These are phyloP conservation scores for Philereme vetulata DNA, from an alignment of 2,888 invertebrate genomes.

Conservation along the genomic window DNA sequence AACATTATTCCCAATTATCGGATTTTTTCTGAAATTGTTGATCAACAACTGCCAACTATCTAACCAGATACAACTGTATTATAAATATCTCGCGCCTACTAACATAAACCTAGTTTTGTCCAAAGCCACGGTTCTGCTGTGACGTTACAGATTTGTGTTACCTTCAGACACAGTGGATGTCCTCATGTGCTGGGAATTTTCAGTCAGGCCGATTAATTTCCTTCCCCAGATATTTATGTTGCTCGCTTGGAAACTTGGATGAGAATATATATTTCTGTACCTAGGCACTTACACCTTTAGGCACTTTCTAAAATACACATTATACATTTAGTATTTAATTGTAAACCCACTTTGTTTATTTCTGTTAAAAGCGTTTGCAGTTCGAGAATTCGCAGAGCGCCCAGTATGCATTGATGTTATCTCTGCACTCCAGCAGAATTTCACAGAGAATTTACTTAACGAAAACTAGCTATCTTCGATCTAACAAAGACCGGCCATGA, in stretches of 20 bases:
- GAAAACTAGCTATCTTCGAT: constrained; percentile 58
- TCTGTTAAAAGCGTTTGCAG: background rate
- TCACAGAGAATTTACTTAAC: constrained; percentile 55
- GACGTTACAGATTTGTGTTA: constrained; percentile 15
- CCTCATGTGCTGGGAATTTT: constrained; percentile 19
- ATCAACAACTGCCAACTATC: too few relatives aligned
- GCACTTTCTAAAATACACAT: constrained; percentile 20
- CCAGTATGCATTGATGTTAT: constrained; percentile 54
- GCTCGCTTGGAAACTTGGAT: constrained; percentile 12
- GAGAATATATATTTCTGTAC: constrained; percentile 10
- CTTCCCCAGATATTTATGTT: constrained; percentile 16
- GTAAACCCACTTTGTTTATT: constrained; percentile 6
- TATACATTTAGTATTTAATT: constrained; percentile 14
- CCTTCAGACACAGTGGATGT: constrained; percentile 7
- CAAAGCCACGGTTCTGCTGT: constrained; percentile 4
- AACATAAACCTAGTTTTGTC: constrained; percentile 1
- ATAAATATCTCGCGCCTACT: background rate
- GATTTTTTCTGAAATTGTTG: too few relatives aligned
- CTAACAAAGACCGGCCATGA: constrained; percentile 53
- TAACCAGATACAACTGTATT: background rate
- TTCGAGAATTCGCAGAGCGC: constrained; percentile 3
- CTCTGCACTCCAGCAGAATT: constrained; percentile 55
- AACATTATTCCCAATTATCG: too few relatives aligned
- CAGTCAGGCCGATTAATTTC: constrained; percentile 24
- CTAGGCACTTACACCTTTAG: background rate